Conservation (phyloP, 2,888 invertebrate genomes). For the Rutpela maculata region DNA sequence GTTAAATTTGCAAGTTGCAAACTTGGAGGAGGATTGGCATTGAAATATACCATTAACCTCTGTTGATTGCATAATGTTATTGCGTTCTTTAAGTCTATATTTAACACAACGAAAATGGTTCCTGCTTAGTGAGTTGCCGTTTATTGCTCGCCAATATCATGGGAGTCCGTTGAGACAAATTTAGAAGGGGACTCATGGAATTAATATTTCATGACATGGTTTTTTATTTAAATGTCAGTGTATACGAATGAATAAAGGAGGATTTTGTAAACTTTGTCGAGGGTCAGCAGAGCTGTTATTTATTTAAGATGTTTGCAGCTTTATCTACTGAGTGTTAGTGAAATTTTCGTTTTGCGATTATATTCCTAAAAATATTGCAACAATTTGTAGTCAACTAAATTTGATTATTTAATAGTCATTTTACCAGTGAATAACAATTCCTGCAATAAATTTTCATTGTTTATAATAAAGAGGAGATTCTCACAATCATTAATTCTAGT, state of each 20-base stretch:
- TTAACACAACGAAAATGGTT: constrained; percentile 34
- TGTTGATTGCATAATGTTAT: constrained; percentile 66
- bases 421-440: too few species aligned
- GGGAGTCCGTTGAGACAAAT: constrained; percentile 4
- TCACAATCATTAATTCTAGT: too few species aligned
- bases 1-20: constrained; percentile 59
- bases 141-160: constrained; percentile 14
- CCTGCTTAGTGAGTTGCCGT: constrained; percentile 33
- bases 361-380: background rate
- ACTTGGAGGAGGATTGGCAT: constrained; percentile 62
- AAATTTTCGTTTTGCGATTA: background rate
- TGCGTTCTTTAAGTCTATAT: constrained; percentile 55
- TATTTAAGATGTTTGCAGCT: background rate
- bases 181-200: constrained; percentile 4
- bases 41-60: constrained; percentile 64
- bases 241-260: constrained; percentile 20
- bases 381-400: too few species aligned
- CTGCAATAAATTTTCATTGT: too few species aligned
- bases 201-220: constrained; percentile 20
- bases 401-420: too few species aligned
- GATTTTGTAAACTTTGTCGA: background rate
- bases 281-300: background rate
- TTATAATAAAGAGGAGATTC: too few species aligned
- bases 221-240: constrained; percentile 27
- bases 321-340: background rate